Evolutionary conservation across 1,140 invertebrate species (phyloP), one percentile per base, ranked within the genome.

Genomic region (Pogonomyrmex californicus): DNA sequence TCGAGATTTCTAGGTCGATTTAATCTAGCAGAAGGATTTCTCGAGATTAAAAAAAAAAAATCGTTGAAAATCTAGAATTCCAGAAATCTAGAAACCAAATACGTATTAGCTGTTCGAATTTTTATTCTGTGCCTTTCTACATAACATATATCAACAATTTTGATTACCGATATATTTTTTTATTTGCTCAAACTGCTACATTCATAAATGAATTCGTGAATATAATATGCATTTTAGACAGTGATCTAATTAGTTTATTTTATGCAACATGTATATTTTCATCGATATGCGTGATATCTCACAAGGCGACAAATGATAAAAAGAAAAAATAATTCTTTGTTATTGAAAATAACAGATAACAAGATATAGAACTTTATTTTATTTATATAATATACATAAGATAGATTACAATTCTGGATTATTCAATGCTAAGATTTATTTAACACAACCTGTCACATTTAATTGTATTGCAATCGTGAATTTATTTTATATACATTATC

Each of bases 51-150:
- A 44, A 70, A 66, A 68, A 23, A n/a, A 23, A 2, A 17, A 68
- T 68, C 0, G n/a, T 70, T 30, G 23, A 70, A 44, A 81, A 44
- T 70, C 4, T 81, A 56, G 41, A 81, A 23, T 23, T 23, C 23
- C 23, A 23, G 23, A 23, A 70, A 51, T 23, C 23, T 0, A 23
- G 23, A 23, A 70, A 51, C 44, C 65, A 1, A 81, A 56, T 9
- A 63, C 36, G 33, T 47, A 9, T 58, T 44, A 33, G 33, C 38
- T 7, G 30, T 38, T 17, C 7, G 30, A 82, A 49, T 73, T 83
- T 73, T 83, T 73, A 33, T 23, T 73, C 70, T 71, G 66, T 30
- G 68, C 30, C 6, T 68, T 23, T 6, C 33, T 23, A 65, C 38
- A 30, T 47, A 73, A 73, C 41, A n/a, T 12, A n/a, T 76, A 58